Evolutionary conservation across 1,140 invertebrate genomes (phyloP).

Genomic region (Drosophila lini): DNA sequence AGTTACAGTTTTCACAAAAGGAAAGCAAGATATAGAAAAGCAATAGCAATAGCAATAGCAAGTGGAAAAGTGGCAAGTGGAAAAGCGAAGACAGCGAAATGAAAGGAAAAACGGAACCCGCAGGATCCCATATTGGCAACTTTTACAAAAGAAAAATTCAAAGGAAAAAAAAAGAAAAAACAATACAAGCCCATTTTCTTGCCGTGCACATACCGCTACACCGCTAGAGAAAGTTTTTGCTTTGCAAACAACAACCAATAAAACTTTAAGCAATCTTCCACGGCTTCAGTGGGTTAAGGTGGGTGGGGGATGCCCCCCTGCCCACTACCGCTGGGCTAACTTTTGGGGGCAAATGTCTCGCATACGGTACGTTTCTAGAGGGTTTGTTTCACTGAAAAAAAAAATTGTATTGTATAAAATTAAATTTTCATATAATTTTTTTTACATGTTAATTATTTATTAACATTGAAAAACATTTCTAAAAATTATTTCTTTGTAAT

Average conservation of each 20-base stretch:
- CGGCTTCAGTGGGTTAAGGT: constrained; percentile 61
- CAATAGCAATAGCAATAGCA: constrained; percentile 8
- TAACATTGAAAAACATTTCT: neutral
- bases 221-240: constrained; percentile 78
- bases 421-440: no score
- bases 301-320: neutral
- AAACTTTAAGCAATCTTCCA: constrained; percentile 82
- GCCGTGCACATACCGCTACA: constrained; percentile 30
- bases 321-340: constrained; percentile 23
- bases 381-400: neutral
- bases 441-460: no score
- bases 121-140: constrained; percentile 55
- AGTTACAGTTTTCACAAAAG: constrained; percentile 63
- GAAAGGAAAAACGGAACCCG: constrained; percentile 59
- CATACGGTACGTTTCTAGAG: constrained; percentile 49
- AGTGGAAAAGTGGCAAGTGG: neutral
- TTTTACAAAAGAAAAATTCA: constrained; percentile 25
- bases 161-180: neutral
- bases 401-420: no score
- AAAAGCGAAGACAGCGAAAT: constrained; percentile 22
- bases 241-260: constrained; percentile 83
- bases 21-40: constrained; percentile 13
- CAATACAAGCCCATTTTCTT: neutral
- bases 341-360: constrained; percentile 54
- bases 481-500: neutral